Percentiles rank a stretch among this genome's conserved stretches.
These are phyloP conservation scores for mouse (Mus musculus) DNA, from an alignment of 2,113 vertebrate genomes.

Conservation along the genomic window DNA sequence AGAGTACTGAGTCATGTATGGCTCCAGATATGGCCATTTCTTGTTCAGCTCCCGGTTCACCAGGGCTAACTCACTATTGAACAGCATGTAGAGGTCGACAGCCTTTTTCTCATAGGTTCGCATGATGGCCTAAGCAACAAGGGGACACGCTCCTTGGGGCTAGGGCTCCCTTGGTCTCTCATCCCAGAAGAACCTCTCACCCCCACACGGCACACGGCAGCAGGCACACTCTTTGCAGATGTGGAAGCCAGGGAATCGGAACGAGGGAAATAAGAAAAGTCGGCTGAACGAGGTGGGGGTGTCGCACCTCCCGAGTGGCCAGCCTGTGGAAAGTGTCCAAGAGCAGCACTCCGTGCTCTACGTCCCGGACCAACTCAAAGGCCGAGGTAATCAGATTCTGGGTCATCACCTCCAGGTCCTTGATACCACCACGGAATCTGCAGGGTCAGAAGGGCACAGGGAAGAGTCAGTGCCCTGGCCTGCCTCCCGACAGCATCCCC, in stretches of 20 bases:
- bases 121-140: slow-evolving; percentile 87
- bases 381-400: slow-evolving; percentile 90
- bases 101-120: slow-evolving; percentile 88
- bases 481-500: not conserved
- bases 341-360: slow-evolving; percentile 90
- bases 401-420: slow-evolving; percentile 89
- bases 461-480: not conserved
- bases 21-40: slow-evolving; percentile 58
- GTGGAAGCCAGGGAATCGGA: not conserved
- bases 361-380: slow-evolving; percentile 87
- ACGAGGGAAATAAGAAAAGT: not conserved
- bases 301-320: slow-evolving; percentile 88
- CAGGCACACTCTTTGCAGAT: not conserved
- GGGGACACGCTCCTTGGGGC: not conserved
- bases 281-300: not conserved
- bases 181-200: not conserved
- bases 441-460: not conserved
- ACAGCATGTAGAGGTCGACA: slow-evolving; percentile 88
- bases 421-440: slow-evolving; percentile 86
- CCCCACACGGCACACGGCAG: not conserved
- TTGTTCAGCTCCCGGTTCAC: slow-evolving; percentile 87
- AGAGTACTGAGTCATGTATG: slow-evolving; percentile 86
- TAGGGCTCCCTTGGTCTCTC: fast-evolving
- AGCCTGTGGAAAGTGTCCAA: slow-evolving; percentile 90
- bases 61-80: slow-evolving; percentile 86